A percentile compares a stretch with the other conserved stretches of the same genome.
Evolutionary conservation across 2,113 vertebrate genomes (phyloP).

Genomic region (Formicarius rufipectus): DNA sequence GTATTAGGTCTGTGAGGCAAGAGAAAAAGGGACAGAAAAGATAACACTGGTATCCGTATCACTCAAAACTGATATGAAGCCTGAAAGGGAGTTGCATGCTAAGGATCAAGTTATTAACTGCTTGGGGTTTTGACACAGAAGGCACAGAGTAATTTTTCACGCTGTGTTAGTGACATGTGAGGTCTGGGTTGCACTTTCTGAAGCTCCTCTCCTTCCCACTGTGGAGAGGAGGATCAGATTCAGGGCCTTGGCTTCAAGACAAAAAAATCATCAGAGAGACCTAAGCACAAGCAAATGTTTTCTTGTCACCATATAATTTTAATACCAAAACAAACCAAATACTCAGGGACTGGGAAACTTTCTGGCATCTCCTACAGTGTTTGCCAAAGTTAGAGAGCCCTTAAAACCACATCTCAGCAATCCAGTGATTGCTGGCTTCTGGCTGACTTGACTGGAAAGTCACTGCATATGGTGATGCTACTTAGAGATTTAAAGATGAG

Average conservation of each 20-base stretch:
- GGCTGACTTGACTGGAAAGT: background rate
- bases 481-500: background rate
- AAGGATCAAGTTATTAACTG: background rate
- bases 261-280: background rate
- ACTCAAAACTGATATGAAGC: rapidly evolving
- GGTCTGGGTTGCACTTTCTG: background rate
- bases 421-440: background rate
- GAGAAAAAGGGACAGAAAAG: background rate
- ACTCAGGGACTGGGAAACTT: background rate
- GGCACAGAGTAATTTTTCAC: background rate
- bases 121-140: background rate
- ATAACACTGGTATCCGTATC: background rate
- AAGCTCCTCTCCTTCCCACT: background rate
- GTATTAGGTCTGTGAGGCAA: background rate
- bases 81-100: background rate
- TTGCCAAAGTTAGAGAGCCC: background rate
- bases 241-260: background rate
- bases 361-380: background rate
- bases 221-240: background rate
- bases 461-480: rapidly evolving
- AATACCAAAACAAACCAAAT: background rate
- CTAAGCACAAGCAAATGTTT: background rate
- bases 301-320: background rate
- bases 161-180: background rate
- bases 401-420: background rate